phyloP scores from a whole-genome alignment of 2,888 invertebrate species.

The Osmoderma eremita region DNA sequence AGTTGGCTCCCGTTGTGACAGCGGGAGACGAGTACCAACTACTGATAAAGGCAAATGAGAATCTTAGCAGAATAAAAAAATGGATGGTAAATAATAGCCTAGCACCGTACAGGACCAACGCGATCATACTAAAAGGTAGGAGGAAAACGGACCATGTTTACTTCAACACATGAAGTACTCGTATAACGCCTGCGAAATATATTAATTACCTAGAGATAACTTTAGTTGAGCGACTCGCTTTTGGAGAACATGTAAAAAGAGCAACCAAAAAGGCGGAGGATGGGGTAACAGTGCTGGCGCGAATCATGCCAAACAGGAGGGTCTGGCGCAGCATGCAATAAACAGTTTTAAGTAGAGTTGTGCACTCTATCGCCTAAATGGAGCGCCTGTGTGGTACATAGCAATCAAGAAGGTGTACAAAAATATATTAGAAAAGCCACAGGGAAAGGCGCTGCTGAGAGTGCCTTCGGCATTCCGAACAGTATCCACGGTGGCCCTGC shows the following conservation, averaged over 20 bases:
- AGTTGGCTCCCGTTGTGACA: neutral
- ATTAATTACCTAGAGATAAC: too few relatives aligned
- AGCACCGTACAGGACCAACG: neutral
- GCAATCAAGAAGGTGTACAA: neutral
- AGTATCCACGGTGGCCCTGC: too few relatives aligned
- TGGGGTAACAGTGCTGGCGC: neutral
- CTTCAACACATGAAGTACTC: too few relatives aligned
- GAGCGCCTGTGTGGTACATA: neutral
- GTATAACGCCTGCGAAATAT: too few relatives aligned
- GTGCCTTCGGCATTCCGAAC: slow-evolving; percentile 6
- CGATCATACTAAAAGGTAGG: too few relatives aligned
- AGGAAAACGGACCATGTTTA: too few relatives aligned
- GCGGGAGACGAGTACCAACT: neutral
- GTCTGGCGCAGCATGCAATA: neutral
- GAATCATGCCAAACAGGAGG: too few relatives aligned
- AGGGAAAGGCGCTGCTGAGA: neutral
- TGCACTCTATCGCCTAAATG: slow-evolving; percentile 5
- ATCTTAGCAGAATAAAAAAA: neutral
- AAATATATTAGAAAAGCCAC: neutral
- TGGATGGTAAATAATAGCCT: slow-evolving; percentile 2
- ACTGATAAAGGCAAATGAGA: neutral
- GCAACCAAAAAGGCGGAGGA: slow-evolving; percentile 2
- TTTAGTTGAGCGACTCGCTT: neutral
- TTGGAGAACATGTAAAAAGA: slow-evolving; percentile 1
- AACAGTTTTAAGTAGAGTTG: neutral